Evolutionary conservation across 2,797 vertebrate genomes (phyloP).

Genomic region (Masticophis lateralis): DNA sequence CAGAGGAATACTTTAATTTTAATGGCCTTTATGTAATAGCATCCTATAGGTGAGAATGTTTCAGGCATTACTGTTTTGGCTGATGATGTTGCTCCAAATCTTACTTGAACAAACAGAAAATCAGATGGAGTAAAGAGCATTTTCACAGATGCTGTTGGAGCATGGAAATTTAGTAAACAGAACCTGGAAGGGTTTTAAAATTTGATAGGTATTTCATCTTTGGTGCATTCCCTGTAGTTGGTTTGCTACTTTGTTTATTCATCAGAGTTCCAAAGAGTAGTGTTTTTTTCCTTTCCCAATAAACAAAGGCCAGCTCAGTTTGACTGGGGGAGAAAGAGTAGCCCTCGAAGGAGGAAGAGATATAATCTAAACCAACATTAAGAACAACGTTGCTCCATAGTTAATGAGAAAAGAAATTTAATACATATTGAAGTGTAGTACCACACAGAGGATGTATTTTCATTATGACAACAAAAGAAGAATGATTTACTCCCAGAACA

Average conservation of each 20-base stretch:
- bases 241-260: not conserved
- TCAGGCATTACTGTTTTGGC: conserved; percentile 23
- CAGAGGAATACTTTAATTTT: conserved; percentile 40
- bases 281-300: not conserved
- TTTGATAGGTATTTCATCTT: conserved; percentile 22
- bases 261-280: conserved; percentile 16
- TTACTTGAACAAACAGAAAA: not conserved
- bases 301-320: conserved; percentile 15
- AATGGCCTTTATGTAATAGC: conserved; percentile 45
- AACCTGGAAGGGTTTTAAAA: not conserved
- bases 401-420: conserved; percentile 4
- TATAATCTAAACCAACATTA: conserved; percentile 12
- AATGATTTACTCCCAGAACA: not conserved
- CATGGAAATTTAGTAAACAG: conserved; percentile 2
- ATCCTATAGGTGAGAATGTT: conserved; percentile 37
- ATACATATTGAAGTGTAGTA: not conserved
- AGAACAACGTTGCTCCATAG: not conserved
- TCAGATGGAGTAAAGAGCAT: conserved; percentile 15
- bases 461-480: not conserved
- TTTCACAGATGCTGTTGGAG: not conserved
- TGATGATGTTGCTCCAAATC: conserved; percentile 38
- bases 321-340: not conserved
- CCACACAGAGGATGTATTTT: not conserved
- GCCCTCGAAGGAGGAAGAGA: not conserved
- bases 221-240: not conserved